Evolutionary conservation across 1,140 invertebrate species (phyloP).

Genomic region (Drosophila nebulosa): DNA sequence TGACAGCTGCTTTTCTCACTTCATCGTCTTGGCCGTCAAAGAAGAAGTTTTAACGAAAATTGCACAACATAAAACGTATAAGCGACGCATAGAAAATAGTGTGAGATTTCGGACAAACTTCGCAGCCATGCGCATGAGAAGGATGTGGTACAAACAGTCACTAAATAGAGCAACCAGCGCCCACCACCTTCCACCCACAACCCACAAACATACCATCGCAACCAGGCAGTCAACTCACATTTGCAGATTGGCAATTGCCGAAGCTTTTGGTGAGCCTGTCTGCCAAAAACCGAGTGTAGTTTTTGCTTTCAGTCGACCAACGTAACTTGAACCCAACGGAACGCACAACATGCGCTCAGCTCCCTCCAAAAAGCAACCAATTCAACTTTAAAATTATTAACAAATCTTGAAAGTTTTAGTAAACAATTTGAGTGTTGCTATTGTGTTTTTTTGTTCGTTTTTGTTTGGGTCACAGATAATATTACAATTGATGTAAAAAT

Average conservation of each 20-base stretch:
- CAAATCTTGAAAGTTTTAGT: slow-evolving; percentile 9
- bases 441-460: neutral
- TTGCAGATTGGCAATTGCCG: slow-evolving; percentile 3
- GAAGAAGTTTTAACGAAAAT: neutral
- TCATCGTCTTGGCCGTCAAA: no score
- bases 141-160: neutral
- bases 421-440: neutral
- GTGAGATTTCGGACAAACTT: neutral
- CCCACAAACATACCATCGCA: neutral
- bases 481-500: neutral
- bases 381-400: neutral
- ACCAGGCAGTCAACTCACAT: neutral
- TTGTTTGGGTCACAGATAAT: neutral
- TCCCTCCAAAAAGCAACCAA: slow-evolving; percentile 3
- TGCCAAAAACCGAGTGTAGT: slow-evolving; percentile 13
- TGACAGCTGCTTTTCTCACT: no score
- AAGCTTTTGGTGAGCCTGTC: slow-evolving; percentile 1
- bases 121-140: slow-evolving; percentile 3
- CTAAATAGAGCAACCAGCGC: slow-evolving; percentile 7
- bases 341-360: slow-evolving; percentile 24
- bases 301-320: slow-evolving; percentile 52
- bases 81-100: neutral
- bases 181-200: no score
- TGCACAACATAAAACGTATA: neutral
- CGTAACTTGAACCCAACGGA: slow-evolving; percentile 62